Evolutionary conservation across 53 echinoderm and acorn worm genomes (phyloP), one percentile per base, ranked within the genome.

Genomic region (Hippasteria phrygiana): DNA sequence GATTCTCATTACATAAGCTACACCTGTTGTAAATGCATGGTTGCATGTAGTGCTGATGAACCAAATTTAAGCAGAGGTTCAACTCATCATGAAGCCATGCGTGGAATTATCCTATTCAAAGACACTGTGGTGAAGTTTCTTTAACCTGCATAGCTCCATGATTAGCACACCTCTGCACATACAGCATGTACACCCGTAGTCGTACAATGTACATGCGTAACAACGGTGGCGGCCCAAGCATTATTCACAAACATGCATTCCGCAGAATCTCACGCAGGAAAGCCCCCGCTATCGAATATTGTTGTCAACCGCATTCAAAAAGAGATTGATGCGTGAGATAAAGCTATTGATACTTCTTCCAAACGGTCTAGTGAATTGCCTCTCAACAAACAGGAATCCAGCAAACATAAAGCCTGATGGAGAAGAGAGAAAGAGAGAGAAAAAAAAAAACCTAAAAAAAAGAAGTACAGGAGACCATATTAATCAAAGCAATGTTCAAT

Each of bases 261-360:
- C 34, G 12, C 34, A 32, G 14, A 28, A 67, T 37, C 67, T 11
- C 67, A 67, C 14, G 12, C 0, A 4, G 16, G 24, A 66, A 66
- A 32, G 5, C 35, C 73, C 36, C n/a, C 8, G 14, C 67, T 72
- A 41, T 43, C 73, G 42, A 72, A 41, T 72, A 41, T 42, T 72
- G 43, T 72, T 72, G 73, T 72, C 73, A 41, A 72, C 33, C 33
- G 14, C 6, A 66, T 34, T 66, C 67, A 66, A 33, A 35, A 35
- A 9, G 67, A 66, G 67, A 66, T 66, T 66, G 67, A 66, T 66
- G 67, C 34, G 35, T 17, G 32, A 66, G 67, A 33, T 35, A 66
- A 66, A 35, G 11, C 67, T 17, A 66, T 35, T 66, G 67, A 66
- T 35, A 0, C 34, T 16, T 66, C 67, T 66, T 10, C 7, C 36